Evolutionary conservation across 1,140 invertebrate genomes (phyloP).

Genomic region (Diorhabda carinulata): DNA sequence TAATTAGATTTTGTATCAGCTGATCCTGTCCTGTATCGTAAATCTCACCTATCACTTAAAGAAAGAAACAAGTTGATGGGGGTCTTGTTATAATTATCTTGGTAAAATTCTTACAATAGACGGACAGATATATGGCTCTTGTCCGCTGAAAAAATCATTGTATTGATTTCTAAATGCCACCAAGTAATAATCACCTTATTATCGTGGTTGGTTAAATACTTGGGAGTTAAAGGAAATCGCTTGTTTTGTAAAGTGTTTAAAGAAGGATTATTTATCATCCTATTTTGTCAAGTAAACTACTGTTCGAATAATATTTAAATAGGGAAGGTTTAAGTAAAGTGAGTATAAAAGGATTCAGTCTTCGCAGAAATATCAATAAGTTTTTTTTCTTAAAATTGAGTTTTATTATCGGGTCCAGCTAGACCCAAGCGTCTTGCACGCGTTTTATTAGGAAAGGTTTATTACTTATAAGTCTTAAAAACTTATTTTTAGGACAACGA

Average conservation of each 20-base stretch:
- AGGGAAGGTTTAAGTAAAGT: too few relatives aligned
- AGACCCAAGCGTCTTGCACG: too few relatives aligned
- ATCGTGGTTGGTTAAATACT: constrained; percentile 1
- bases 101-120: constrained; percentile 6
- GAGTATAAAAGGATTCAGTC: too few relatives aligned
- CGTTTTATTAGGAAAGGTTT: too few relatives aligned
- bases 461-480: too few relatives aligned
- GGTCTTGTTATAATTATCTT: constrained; percentile 18
- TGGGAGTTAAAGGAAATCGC: background rate
- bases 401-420: too few relatives aligned
- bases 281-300: background rate
- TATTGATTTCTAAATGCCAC: constrained; percentile 14
- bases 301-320: too few relatives aligned
- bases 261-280: constrained; percentile 13
- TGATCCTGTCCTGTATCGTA: background rate
- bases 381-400: too few relatives aligned
- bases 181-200: constrained; percentile 14
- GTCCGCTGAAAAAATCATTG: background rate
- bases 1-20: background rate
- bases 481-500: too few relatives aligned
- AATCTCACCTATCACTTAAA: constrained; percentile 11
- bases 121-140: constrained; percentile 6
- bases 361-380: too few relatives aligned
- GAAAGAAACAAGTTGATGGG: constrained; percentile 8
- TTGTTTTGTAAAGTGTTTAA: constrained; percentile 17